These are phyloP conservation scores for Mirounga angustirostris DNA, from an alignment of 2,113 vertebrate genomes.

Conservation along the genomic window DNA sequence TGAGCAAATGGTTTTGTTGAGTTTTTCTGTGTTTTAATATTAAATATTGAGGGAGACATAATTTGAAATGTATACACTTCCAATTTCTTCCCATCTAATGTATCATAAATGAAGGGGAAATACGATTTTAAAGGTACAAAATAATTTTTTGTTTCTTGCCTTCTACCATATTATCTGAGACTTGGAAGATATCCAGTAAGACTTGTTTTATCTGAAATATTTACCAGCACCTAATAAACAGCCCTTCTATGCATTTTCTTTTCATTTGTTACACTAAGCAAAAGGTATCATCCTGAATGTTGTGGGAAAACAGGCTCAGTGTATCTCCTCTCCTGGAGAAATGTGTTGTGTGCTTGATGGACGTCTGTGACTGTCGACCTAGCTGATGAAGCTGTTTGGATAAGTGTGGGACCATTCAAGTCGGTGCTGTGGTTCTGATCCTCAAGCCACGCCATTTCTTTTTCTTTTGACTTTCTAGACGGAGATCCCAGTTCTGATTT, in stretches of 20 bases:
- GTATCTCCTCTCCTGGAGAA: background rate
- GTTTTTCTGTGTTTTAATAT: constrained; percentile 38
- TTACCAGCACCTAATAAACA: background rate
- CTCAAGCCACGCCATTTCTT: background rate
- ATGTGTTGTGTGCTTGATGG: background rate
- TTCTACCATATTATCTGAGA: background rate
- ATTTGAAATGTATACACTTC: background rate
- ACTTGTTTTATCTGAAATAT: background rate
- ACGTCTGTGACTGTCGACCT: background rate
- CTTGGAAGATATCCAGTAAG: background rate
- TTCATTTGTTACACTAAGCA: background rate
- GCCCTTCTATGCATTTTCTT: background rate
- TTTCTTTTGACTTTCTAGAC: background rate
- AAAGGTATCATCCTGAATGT: background rate
- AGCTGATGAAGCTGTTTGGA: background rate
- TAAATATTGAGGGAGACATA: constrained; percentile 23
- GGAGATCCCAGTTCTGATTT: background rate
- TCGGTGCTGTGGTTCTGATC: background rate
- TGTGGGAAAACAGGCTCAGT: background rate
- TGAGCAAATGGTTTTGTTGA: constrained; percentile 20
- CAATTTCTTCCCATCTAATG: background rate
- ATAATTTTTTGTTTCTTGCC: constrained; percentile 23
- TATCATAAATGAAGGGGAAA: background rate
- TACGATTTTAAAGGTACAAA: background rate
- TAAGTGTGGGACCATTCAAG: background rate